phyloP scores from a whole-genome alignment of 1,140 invertebrate genomes.

The Leucophenga varia region DNA sequence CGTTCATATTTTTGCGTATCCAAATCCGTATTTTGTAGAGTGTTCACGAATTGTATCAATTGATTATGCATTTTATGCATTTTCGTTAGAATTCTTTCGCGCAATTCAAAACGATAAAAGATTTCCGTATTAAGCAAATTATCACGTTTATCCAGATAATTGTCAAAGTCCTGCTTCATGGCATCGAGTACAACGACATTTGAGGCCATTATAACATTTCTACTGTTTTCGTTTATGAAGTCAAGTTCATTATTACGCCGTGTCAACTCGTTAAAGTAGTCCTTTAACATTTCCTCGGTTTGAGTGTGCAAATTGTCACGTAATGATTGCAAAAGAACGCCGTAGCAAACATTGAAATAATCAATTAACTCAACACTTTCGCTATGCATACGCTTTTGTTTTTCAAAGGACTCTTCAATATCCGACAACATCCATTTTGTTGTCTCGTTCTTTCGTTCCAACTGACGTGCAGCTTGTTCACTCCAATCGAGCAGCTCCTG shows the following conservation, averaged over 20 bases:
- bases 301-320: conserved; percentile 33
- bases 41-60: conserved; percentile 34
- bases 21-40: conserved; percentile 32
- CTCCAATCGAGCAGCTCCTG: conserved; percentile 36
- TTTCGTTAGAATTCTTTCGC: conserved; percentile 30
- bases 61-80: conserved; percentile 36
- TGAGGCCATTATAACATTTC: conserved; percentile 44
- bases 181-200: conserved; percentile 31
- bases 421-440: conserved; percentile 35
- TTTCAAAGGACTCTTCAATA: conserved; percentile 27
- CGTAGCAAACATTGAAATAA: conserved; percentile 38
- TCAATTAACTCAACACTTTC: conserved; percentile 36
- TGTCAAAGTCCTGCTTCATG: conserved; percentile 32
- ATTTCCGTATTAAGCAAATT: conserved; percentile 39
- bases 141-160: conserved; percentile 41
- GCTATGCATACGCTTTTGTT: conserved; percentile 27
- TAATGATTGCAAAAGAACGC: conserved; percentile 23
- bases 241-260: conserved; percentile 32
- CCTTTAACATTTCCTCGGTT: conserved; percentile 35
- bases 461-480: conserved; percentile 17
- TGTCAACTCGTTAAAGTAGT: conserved; percentile 39
- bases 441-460: conserved; percentile 35
- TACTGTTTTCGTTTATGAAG: conserved; percentile 29
- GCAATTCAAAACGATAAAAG: conserved; percentile 34
- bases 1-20: conserved; percentile 44